Evolutionary conservation across 2,888 invertebrate species (phyloP).

Genomic region (Chrysina gloriosa): DNA sequence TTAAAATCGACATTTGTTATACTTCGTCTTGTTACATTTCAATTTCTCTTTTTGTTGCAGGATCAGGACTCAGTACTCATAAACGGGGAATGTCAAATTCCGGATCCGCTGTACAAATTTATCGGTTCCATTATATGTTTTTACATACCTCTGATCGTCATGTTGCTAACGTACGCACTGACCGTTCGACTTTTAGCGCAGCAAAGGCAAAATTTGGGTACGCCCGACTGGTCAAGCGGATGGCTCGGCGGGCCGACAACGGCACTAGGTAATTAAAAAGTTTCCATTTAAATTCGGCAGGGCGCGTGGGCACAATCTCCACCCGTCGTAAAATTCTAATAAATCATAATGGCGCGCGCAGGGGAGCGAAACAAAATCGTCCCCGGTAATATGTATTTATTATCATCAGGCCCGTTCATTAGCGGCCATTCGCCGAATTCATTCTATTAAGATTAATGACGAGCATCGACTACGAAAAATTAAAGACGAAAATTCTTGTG

Average conservation of each 20-base stretch:
- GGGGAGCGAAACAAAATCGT: constrained; percentile 25
- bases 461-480: constrained; percentile 1
- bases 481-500: neutral
- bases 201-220: constrained; percentile 80
- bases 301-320: constrained; percentile 13
- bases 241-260: constrained; percentile 73
- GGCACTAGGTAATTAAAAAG: constrained; percentile 46
- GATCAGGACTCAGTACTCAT: constrained; percentile 86
- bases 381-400: constrained; percentile 29
- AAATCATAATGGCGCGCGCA: constrained; percentile 27
- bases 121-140: constrained; percentile 96
- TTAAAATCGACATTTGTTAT: too few species aligned
- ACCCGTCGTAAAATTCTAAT: constrained; percentile 25
- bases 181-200: constrained; percentile 89
- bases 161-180: constrained; percentile 94
- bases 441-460: constrained; percentile 33
- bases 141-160: constrained; percentile 94
- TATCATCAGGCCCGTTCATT: constrained; percentile 26
- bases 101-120: constrained; percentile 88
- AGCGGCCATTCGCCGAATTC: constrained; percentile 27
- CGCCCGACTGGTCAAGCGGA: constrained; percentile 79
- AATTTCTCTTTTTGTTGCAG: constrained; percentile 65
- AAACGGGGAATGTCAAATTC: constrained; percentile 87
- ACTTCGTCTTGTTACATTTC: too few species aligned
- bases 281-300: constrained; percentile 15